phyloP scores from a whole-genome alignment of 2,888 invertebrate species.

The Drosophila neotestacea region DNA sequence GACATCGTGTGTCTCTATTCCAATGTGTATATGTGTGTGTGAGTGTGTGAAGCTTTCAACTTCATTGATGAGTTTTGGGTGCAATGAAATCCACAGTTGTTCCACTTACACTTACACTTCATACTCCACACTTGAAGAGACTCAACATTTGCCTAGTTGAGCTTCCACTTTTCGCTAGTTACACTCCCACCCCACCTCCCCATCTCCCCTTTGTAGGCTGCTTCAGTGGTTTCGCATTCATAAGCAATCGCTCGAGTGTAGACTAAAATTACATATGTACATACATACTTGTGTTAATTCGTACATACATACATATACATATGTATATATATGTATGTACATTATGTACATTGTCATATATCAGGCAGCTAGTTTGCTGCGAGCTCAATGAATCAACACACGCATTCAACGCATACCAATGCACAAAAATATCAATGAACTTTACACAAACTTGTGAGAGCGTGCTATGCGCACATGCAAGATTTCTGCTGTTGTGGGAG shows the following conservation, averaged over 20 bases:
- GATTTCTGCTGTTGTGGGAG: slow-evolving; percentile 56
- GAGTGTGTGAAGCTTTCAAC: slow-evolving; percentile 39
- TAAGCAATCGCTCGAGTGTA: slow-evolving; percentile 40
- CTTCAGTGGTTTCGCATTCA: slow-evolving; percentile 57
- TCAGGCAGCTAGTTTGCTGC: slow-evolving; percentile 60
- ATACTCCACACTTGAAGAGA: slow-evolving; percentile 18
- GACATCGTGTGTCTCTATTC: background rate
- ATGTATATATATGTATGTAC: background rate
- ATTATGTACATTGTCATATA: slow-evolving; percentile 29
- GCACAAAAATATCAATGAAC: slow-evolving; percentile 84
- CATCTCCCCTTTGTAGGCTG: background rate
- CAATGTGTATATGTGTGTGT: background rate
- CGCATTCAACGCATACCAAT: slow-evolving; percentile 69
- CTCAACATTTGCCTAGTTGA: slow-evolving; percentile 55
- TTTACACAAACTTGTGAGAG: slow-evolving; percentile 71
- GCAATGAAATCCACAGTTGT: slow-evolving; percentile 21
- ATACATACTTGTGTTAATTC: background rate
- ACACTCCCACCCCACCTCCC: slow-evolving; percentile 1
- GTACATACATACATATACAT: background rate
- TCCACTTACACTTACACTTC: slow-evolving; percentile 23
- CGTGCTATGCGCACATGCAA: slow-evolving; percentile 53
- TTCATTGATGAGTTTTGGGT: slow-evolving; percentile 71
- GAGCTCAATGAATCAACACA: slow-evolving; percentile 81
- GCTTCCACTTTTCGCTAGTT: slow-evolving; percentile 30
- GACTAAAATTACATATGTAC: slow-evolving; percentile 30